Evolutionary conservation across 2,888 invertebrate genomes (phyloP), one percentile per base, ranked within the genome.

Genomic region (Corbicula japonica): DNA sequence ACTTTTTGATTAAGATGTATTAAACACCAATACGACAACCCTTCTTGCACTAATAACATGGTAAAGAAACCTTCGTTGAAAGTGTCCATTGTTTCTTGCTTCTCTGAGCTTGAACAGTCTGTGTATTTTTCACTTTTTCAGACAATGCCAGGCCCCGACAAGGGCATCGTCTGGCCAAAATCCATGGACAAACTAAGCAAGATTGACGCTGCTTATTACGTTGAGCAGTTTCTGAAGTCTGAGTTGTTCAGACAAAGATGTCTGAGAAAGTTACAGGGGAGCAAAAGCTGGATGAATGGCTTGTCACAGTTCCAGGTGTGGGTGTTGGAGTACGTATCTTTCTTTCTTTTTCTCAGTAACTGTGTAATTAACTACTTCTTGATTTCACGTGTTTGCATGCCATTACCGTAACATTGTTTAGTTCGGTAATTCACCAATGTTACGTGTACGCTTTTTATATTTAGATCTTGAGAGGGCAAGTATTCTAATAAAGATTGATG

Each of bases 81-180:
- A n/a, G n/a, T n/a, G n/a, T n/a, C n/a, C n/a, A n/a, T n/a, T n/a
- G n/a, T n/a, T n/a, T n/a, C n/a, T n/a, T 46, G 6, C 4, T 18
- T 46, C 18, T 46, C 21, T 41, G 41, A 46, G 46, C 50, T 50
- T 2, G 28, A 15, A 21, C 15, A 50, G 28, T 26, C 6, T 15
- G 28, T 23, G 4, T 10, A 21, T 23, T 12, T 54, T 12, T 54
- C n/a, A 8, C 30, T 3, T 54, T 5, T 21, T 30, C 30, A 54
- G 54, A 30, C 21, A 54, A 15, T 54, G 18, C 54, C 54, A 8
- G 26, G 70, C n/a, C 70, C 70, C 18, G 70, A 70, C 21, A 56
- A 58, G 8, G 70, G 70, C 0, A 70, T 70, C 38, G 60, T 70
- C 12, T 70, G 61, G 60, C 70, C 70, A 10, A 35, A 60, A 32